phyloP scores from a whole-genome alignment of 2,797 vertebrate species.

The Chromobotia macracanthus region DNA sequence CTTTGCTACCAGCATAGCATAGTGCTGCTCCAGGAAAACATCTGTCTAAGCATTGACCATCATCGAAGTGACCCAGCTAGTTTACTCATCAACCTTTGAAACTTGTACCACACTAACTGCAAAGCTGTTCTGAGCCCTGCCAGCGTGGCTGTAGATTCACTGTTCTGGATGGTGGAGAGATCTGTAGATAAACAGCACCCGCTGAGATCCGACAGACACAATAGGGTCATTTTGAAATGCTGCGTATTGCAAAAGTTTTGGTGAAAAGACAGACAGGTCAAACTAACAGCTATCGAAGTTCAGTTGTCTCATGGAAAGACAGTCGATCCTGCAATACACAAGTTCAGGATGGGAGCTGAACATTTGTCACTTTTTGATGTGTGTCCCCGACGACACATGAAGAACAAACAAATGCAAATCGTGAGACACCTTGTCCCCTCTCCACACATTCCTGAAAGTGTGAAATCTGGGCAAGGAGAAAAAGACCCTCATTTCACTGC shows the following conservation, averaged over 20 bases:
- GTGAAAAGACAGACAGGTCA: neutral
- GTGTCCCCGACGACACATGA: constrained; percentile 25
- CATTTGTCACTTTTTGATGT: constrained; percentile 35
- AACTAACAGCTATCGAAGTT: constrained; percentile 21
- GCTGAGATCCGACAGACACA: constrained; percentile 63
- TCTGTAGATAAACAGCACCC: constrained; percentile 68
- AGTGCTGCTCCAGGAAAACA: constrained; percentile 68
- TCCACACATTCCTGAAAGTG: constrained; percentile 39
- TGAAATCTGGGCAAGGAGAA: constrained; percentile 26
- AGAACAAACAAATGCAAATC: constrained; percentile 65
- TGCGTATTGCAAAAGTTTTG: neutral
- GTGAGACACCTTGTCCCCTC: constrained; percentile 5
- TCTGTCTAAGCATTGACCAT: constrained; percentile 70
- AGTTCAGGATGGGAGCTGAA: constrained; percentile 34
- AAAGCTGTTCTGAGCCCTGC: constrained; percentile 79
- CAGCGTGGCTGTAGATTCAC: constrained; percentile 61
- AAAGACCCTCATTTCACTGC: neutral
- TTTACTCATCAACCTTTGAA: constrained; percentile 74
- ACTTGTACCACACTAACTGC: constrained; percentile 75
- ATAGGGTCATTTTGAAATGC: neutral
- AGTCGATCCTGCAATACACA: constrained; percentile 68
- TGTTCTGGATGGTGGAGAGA: constrained; percentile 62
- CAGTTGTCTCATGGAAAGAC: constrained; percentile 50
- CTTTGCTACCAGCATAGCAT: constrained; percentile 65
- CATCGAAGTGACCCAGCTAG: constrained; percentile 67